phyloP scores from a whole-genome alignment of 2,888 invertebrate genomes.

The Amitus sp. region DNA sequence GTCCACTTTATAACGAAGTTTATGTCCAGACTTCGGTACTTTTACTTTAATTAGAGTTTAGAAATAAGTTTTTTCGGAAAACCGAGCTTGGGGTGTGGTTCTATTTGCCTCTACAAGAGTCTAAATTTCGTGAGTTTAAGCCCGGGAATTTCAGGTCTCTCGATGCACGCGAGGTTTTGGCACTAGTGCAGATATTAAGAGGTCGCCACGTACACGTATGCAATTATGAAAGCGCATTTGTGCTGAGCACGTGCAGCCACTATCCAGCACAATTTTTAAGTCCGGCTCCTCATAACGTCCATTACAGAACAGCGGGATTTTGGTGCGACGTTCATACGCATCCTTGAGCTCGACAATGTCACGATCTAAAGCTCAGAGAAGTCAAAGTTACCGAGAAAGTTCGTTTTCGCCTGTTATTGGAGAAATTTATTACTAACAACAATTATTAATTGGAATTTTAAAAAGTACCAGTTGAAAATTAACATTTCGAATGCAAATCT shows the following conservation, averaged over 20 bases:
- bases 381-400: no score
- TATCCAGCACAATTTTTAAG: neutral
- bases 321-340: neutral
- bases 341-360: neutral
- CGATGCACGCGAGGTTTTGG: conserved; percentile 4
- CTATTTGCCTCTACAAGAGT: neutral
- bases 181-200: conserved; percentile 8
- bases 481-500: no score
- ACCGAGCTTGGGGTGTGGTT: no score
- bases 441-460: no score
- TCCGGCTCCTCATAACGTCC: conserved; percentile 4
- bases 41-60: no score
- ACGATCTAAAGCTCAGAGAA: neutral
- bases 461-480: no score
- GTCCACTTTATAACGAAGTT: no score
- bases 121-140: conserved; percentile 5
- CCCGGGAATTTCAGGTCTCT: conserved; percentile 9
- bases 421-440: no score
- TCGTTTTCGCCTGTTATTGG: no score
- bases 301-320: neutral
- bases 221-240: conserved; percentile 7
- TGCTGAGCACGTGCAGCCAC: neutral
- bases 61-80: no score
- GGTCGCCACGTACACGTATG: conserved; percentile 3
- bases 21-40: no score